Percentiles rank a stretch among this genome's conserved stretches.
Conservation (phyloP, 2,888 invertebrate species). For the Graphium colonna region DNA sequence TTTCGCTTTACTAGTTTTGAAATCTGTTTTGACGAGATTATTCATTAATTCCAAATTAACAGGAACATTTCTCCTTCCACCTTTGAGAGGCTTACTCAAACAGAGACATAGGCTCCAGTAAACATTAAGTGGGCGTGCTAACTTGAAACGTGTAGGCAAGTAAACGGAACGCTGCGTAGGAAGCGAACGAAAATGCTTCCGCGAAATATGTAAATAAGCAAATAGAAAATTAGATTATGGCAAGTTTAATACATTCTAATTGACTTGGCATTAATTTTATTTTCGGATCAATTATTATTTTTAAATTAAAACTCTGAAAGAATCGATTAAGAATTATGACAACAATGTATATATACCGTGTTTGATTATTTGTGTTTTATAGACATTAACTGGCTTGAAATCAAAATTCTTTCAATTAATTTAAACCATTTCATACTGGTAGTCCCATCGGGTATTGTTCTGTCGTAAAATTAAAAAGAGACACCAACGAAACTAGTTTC, state of each 20-base stretch:
- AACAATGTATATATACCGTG: too few species aligned
- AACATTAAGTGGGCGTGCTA: constrained; percentile 13
- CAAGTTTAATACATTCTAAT: constrained; percentile 14
- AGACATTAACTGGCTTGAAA: too few species aligned
- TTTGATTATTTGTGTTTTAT: too few species aligned
- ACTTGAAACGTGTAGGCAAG: constrained; percentile 3
- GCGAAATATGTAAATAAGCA: constrained; percentile 8
- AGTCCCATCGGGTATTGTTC: too few species aligned
- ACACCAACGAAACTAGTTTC: too few species aligned
- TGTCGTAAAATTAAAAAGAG: too few species aligned
- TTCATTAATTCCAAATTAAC: background rate
- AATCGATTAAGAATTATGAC: too few species aligned
- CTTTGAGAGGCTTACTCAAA: constrained; percentile 3
- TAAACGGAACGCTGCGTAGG: constrained; percentile 6
- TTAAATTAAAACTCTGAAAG: too few species aligned
- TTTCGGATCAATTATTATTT: too few species aligned
- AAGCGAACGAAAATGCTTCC: constrained; percentile 12
- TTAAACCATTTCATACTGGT: too few species aligned
- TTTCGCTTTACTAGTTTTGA: background rate
- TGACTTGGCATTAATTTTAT: background rate
- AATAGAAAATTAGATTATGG: constrained; percentile 10
- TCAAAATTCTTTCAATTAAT: too few species aligned
- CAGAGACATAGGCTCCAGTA: background rate
- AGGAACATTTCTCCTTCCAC: background rate
- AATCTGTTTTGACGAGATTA: background rate